Base-by-base conservation (phyloP, 2,797 vertebrate species). In the Leucoraja ocellata region DNA sequence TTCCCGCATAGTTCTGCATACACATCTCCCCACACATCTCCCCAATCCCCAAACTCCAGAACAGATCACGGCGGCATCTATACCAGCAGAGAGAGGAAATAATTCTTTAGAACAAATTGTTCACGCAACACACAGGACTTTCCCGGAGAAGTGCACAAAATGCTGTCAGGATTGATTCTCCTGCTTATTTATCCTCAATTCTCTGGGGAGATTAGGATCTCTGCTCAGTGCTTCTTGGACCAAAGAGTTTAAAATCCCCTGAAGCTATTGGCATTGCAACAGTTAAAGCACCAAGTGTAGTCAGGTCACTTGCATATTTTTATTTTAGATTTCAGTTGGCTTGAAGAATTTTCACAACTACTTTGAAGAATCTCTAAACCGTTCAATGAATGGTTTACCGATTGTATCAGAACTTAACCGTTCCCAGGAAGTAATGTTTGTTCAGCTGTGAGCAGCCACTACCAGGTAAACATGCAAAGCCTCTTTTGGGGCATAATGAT, bases 161-260 rank as follows among this genome's bases (percentile, higher is more conserved):
- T 32, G n/a, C n/a, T 88, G 84, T 63, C 63, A 88, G 63, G 84
- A 88, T 36, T 88, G 84, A 88, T 68, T 32, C n/a, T 68, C 63
- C 63, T n/a, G n/a, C 63, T 68, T 36, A 88, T 88, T 68, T 88
- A 68, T 88, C n/a, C n/a, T 88, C 63, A 16, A 18, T 32, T 32
- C 63, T 63, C 32, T 68, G 84, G n/a, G 63, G 32, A 68, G 84
- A 88, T 88, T 18, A 8, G n/a, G 0, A 88, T 65, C 61, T 65
- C 61, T 21, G 16, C 16, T 68, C 10, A 88, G 84, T 88, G 16
- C 39, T 65, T 36, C 16, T 61, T 61, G 21, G 16, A 88, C 63
- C n/a, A 46, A 88, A 16, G 63, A 36, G 18, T 9, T 4, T 88
- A 32, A 68, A 68, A 68, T 21, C n/a, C 32, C 63, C 84, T 10